Evolutionary conservation across 2,797 vertebrate genomes (phyloP).

Genomic region (Gymnothorax javanicus): DNA sequence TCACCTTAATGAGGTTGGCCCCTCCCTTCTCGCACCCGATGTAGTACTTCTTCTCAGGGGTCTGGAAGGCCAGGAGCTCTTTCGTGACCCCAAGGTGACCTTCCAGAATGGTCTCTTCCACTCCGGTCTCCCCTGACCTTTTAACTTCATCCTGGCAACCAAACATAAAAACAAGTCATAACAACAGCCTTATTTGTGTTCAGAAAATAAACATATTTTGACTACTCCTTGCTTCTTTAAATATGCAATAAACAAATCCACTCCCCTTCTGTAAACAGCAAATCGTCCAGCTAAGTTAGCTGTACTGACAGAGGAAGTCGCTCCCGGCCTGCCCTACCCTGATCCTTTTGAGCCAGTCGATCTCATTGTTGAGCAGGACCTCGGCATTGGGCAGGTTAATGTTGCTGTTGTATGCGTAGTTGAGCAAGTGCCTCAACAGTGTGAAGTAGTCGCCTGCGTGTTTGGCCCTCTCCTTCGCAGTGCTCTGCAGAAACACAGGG

Average conservation of each 20-base stretch:
- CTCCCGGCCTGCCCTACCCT: constrained; percentile 76
- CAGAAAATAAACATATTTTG: too few relatives aligned
- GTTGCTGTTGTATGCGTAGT: constrained; percentile 98
- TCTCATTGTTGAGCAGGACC: constrained; percentile 99
- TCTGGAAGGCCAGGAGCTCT: constrained; percentile 95
- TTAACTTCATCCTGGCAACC: constrained; percentile 90
- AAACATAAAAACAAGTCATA: not conserved
- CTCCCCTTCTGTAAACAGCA: not conserved
- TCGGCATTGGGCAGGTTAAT: constrained; percentile 98
- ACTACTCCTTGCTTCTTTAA: too few relatives aligned
- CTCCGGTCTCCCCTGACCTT: constrained; percentile 93
- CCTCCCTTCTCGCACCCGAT: constrained; percentile 99
- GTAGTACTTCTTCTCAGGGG: constrained; percentile 97
- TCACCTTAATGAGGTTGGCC: constrained; percentile 95
- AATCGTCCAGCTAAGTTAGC: not conserved
- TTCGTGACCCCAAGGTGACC: constrained; percentile 98
- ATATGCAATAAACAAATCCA: not conserved
- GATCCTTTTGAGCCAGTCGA: constrained; percentile 98
- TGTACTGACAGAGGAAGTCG: not conserved
- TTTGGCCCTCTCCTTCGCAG: constrained; percentile 95
- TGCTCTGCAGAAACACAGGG: constrained; percentile 79
- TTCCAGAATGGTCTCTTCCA: constrained; percentile 97
- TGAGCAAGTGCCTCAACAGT: constrained; percentile 92
- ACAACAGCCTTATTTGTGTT: not conserved
- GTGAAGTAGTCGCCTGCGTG: constrained; percentile 98